These are phyloP conservation scores for Nasonia vitripennis DNA, from an alignment of 1,140 invertebrate genomes.

Conservation along the genomic window DNA sequence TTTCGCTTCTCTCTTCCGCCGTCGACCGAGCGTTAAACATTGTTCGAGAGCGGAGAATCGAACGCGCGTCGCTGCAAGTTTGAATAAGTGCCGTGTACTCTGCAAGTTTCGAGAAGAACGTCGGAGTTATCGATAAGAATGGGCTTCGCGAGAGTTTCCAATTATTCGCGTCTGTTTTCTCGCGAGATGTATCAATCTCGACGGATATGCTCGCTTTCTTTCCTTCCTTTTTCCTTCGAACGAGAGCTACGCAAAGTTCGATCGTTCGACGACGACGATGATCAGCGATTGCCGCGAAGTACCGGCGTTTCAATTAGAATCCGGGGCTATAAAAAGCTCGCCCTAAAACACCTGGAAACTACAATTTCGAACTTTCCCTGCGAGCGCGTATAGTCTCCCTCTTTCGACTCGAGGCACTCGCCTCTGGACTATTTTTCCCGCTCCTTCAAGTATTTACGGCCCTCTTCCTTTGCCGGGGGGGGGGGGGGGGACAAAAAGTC, in stretches of 20 bases:
- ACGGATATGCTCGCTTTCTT: background rate
- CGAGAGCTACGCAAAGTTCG: background rate
- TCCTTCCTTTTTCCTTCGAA: background rate
- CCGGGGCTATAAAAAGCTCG: background rate
- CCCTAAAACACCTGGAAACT: background rate
- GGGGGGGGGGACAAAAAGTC: background rate
- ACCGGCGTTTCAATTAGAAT: background rate
- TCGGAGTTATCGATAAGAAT: background rate
- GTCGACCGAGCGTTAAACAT: background rate
- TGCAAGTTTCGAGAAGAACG: background rate
- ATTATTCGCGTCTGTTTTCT: background rate
- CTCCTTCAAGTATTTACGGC: constrained; percentile 31
- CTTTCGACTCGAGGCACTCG: background rate
- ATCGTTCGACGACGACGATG: background rate
- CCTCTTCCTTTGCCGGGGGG: background rate
- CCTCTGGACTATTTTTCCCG: background rate
- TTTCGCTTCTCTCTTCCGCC: background rate
- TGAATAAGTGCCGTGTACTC: background rate
- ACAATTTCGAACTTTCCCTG: background rate
- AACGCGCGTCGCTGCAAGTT: background rate
- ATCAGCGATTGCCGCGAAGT: background rate
- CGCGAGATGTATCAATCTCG: background rate
- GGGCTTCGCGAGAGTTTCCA: background rate
- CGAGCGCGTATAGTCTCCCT: background rate
- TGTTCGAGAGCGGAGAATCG: background rate